phyloP scores from a whole-genome alignment of 2,888 invertebrate species.

The Heliconius cydno region DNA sequence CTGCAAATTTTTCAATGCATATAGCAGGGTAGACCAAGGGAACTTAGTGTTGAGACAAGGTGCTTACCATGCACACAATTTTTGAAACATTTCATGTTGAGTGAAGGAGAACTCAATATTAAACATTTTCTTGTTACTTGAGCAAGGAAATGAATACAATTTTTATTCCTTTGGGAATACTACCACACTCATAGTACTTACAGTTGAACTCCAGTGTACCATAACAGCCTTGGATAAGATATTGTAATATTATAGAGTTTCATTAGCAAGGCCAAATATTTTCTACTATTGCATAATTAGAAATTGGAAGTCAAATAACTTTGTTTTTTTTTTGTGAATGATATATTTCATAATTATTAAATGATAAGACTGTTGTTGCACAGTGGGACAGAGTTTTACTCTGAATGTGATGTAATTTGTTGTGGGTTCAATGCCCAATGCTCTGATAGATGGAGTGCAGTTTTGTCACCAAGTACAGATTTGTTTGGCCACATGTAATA shows the following conservation, averaged over 20 bases:
- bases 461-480: too few relatives aligned
- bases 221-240: background rate
- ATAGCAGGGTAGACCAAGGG: too few relatives aligned
- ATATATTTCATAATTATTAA: conserved; percentile 9
- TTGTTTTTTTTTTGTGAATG: background rate
- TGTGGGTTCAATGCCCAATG: background rate
- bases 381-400: background rate
- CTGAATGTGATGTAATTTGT: background rate
- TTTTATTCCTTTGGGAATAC: background rate
- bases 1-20: too few relatives aligned
- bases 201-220: background rate
- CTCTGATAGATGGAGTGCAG: background rate
- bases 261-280: background rate
- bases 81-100: background rate
- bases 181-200: too few relatives aligned
- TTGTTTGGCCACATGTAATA: too few relatives aligned
- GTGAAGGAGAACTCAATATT: background rate
- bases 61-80: background rate
- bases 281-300: conserved; percentile 7
- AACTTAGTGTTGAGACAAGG: too few relatives aligned
- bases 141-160: background rate
- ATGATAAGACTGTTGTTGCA: background rate
- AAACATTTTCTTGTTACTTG: background rate
- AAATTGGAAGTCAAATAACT: background rate
- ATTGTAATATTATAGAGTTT: conserved; percentile 5